Evolutionary conservation across 2,113 vertebrate species (phyloP).

Genomic region (Bambusicola thoracicus): DNA sequence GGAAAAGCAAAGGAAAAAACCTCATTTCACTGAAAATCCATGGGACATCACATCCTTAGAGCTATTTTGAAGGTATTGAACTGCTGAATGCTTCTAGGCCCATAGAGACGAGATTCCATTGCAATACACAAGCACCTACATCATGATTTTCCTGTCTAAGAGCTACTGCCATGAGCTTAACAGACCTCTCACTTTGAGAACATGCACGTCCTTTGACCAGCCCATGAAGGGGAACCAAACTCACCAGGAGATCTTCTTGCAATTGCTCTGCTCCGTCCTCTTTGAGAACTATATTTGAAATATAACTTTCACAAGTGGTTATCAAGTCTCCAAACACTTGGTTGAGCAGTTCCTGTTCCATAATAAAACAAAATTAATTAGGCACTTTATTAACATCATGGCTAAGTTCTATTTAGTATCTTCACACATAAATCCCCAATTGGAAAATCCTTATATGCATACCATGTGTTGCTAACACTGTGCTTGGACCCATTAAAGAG

Average conservation of each 20-base stretch:
- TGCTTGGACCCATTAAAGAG: not conserved
- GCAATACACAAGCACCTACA: fast-evolving
- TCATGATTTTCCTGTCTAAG: fast-evolving
- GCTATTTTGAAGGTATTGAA: not conserved
- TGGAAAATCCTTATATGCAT: not conserved
- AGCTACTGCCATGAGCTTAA: not conserved
- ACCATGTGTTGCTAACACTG: not conserved
- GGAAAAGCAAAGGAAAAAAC: not conserved
- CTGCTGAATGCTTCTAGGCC: not conserved
- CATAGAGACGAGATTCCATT: not conserved
- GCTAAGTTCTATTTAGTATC: not conserved
- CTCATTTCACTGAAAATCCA: not conserved
- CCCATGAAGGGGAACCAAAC: not conserved
- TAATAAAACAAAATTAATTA: conserved; percentile 15
- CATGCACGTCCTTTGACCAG: not conserved
- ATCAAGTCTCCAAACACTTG: conserved; percentile 87
- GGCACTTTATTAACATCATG: not conserved
- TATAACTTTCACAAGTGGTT: conserved; percentile 79
- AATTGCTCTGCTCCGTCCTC: conserved; percentile 79
- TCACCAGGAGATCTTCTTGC: conserved; percentile 87
- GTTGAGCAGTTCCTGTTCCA: conserved; percentile 78
- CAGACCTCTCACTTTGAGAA: not conserved
- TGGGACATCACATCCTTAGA: not conserved
- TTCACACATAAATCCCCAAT: not conserved
- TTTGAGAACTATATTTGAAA: conserved; percentile 83